A percentile compares a stretch with the other conserved stretches of the same genome.
These are phyloP conservation scores for Diadumene lineata DNA, from an alignment of 92 coral and sea anemone species.

Conservation along the genomic window DNA sequence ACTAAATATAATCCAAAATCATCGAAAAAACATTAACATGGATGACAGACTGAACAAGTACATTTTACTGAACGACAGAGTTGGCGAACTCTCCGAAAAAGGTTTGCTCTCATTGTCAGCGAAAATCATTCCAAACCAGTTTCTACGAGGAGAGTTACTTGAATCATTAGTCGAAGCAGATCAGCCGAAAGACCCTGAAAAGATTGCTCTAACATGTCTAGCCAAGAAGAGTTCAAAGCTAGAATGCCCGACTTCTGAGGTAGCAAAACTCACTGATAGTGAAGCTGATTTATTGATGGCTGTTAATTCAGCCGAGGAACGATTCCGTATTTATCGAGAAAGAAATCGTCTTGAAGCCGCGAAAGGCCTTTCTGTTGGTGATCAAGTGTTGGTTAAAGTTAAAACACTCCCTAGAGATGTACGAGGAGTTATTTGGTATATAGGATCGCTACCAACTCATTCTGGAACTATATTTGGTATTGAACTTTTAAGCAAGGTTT, in stretches of 20 bases:
- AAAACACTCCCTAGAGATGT: slow-evolving; percentile 25
- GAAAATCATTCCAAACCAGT: slow-evolving; percentile 28
- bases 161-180: slow-evolving; percentile 56
- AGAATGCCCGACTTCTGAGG: slow-evolving; percentile 13
- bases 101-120: slow-evolving; percentile 9
- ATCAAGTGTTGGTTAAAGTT: slow-evolving; percentile 58
- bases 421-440: slow-evolving; percentile 66
- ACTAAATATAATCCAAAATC: neutral
- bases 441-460: slow-evolving; percentile 46
- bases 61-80: slow-evolving; percentile 38
- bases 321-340: slow-evolving; percentile 49
- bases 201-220: slow-evolving; percentile 51
- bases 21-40: slow-evolving; percentile 16
- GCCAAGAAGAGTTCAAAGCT: slow-evolving; percentile 2
- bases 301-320: slow-evolving; percentile 37
- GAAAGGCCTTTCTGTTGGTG: slow-evolving; percentile 16
- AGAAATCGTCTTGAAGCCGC: slow-evolving; percentile 49
- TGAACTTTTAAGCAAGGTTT: slow-evolving; percentile 47
- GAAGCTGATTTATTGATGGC: slow-evolving; percentile 59
- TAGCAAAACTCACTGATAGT: slow-evolving; percentile 28
- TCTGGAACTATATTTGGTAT: slow-evolving; percentile 83
- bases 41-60: slow-evolving; percentile 33
- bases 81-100: slow-evolving; percentile 37
- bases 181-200: slow-evolving; percentile 48
- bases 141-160: slow-evolving; percentile 58